phyloP scores from a whole-genome alignment of 2,113 vertebrate species.

The Melanerpes aurifrons region DNA sequence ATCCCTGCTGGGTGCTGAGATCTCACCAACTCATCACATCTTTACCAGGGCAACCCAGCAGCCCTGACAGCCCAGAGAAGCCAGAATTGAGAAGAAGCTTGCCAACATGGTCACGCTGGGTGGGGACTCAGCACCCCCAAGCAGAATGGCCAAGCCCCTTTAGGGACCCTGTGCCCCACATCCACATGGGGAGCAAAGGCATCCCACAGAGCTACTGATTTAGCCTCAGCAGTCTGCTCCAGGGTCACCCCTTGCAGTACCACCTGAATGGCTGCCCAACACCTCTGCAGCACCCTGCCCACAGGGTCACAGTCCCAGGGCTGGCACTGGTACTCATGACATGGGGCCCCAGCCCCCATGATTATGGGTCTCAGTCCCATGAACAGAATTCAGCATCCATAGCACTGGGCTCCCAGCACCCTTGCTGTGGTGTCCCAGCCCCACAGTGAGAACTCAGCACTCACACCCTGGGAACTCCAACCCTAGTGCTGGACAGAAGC shows the following conservation, averaged over 20 bases:
- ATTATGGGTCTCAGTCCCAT: too few relatives aligned
- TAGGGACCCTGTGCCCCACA: background rate
- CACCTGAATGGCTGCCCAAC: background rate
- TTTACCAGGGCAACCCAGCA: background rate
- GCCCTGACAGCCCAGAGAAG: background rate
- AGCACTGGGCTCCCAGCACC: fast-evolving
- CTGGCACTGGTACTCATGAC: background rate
- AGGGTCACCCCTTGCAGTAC: background rate
- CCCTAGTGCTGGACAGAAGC: background rate
- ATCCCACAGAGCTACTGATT: background rate
- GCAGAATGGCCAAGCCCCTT: background rate
- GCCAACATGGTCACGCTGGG: background rate
- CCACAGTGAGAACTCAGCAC: background rate
- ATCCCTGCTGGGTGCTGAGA: background rate
- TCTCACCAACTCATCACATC: background rate
- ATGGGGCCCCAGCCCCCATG: background rate
- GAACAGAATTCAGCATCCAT: background rate
- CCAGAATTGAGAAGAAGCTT: background rate
- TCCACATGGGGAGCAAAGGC: background rate
- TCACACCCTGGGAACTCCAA: background rate
- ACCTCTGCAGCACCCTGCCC: background rate
- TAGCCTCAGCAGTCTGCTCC: fast-evolving
- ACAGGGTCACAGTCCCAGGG: background rate
- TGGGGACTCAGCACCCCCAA: background rate
- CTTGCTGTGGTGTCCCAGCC: background rate